Percentiles rank a stretch among this genome's conserved stretches.
phyloP scores from a whole-genome alignment of 2,888 invertebrate genomes.

The Lithosia quadra region DNA sequence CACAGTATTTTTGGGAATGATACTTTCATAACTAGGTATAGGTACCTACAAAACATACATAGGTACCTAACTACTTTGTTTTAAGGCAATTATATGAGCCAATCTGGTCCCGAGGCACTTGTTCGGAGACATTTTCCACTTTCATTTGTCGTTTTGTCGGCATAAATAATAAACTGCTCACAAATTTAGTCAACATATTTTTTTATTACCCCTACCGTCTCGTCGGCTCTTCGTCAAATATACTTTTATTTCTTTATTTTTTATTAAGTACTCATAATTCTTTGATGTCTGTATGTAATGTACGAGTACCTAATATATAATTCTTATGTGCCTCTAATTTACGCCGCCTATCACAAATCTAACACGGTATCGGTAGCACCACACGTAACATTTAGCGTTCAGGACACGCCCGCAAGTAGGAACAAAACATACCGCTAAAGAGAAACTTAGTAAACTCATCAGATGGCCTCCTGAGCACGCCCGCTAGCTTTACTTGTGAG shows the following conservation, averaged over 20 bases:
- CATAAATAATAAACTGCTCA: neutral
- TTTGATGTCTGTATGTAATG: neutral
- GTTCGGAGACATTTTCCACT: neutral
- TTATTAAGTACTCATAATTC: neutral
- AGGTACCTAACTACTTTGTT: neutral
- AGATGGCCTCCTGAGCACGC: constrained; percentile 71
- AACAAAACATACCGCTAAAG: constrained; percentile 67
- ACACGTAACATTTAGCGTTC: constrained; percentile 64
- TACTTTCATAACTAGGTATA: neutral
- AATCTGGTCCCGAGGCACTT: neutral
- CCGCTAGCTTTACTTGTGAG: constrained; percentile 70
- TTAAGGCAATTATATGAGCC: neutral
- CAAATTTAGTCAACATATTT: constrained; percentile 1
- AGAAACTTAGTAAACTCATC: constrained; percentile 83
- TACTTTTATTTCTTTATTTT: neutral
- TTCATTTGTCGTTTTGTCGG: neutral
- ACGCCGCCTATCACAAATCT: constrained; percentile 23
- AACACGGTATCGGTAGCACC: constrained; percentile 20
- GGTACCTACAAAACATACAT: no score
- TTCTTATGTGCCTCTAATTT: neutral
- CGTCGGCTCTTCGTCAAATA: constrained; percentile 2
- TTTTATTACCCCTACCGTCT: constrained; percentile 1
- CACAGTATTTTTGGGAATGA: neutral
- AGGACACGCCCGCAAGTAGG: constrained; percentile 63
- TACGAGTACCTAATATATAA: neutral